Percentiles rank a stretch among this genome's conserved stretches.
These are phyloP conservation scores for Vultur gryphus DNA, from an alignment of 2,797 vertebrate species.

Conservation along the genomic window DNA sequence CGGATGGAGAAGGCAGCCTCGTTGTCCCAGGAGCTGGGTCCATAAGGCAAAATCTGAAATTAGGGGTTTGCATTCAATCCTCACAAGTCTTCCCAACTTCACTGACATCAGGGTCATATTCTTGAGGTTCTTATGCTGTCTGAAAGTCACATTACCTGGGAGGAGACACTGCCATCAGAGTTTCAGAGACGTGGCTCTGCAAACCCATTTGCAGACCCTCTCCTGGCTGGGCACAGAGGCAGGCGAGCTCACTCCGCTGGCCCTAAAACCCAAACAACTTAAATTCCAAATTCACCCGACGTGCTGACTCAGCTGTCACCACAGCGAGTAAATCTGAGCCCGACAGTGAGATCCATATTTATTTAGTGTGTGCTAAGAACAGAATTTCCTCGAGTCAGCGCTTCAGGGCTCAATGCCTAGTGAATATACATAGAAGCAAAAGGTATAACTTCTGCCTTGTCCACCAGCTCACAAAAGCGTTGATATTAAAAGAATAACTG, in stretches of 20 bases:
- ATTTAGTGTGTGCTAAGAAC: neutral
- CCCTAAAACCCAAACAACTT: neutral
- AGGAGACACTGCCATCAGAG: neutral
- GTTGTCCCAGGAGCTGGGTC: neutral
- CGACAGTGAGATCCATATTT: neutral
- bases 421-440: neutral
- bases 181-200: neutral
- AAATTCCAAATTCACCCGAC: neutral
- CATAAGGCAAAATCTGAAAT: neutral
- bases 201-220: neutral
- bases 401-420: neutral
- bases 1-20: neutral
- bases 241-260: neutral
- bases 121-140: neutral
- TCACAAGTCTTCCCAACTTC: neutral
- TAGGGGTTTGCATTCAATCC: neutral
- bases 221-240: neutral
- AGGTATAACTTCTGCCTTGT: neutral
- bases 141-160: neutral
- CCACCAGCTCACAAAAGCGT: neutral
- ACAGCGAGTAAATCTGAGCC: neutral
- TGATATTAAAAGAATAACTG: slow-evolving; percentile 2
- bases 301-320: neutral
- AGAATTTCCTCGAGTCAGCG: neutral
- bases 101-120: neutral